These are phyloP conservation scores for Acleris laterana DNA, from an alignment of 2,888 invertebrate species.

Conservation along the genomic window DNA sequence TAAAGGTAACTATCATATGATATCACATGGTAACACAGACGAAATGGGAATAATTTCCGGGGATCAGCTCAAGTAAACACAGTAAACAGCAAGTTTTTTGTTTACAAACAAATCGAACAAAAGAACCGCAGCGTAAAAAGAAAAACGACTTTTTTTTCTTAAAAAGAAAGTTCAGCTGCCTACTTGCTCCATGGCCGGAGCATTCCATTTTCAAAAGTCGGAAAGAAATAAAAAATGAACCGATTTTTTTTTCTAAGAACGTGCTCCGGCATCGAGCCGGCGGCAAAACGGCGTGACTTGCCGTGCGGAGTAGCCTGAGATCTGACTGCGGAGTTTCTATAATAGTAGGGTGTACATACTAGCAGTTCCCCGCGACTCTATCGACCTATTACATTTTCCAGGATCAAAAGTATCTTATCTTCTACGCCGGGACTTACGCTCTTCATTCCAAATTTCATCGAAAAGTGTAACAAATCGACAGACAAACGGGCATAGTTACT, in stretches of 20 bases:
- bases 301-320: constrained; percentile 16
- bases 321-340: not conserved
- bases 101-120: not conserved
- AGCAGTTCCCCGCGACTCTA: too few species aligned
- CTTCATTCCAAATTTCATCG: too few species aligned
- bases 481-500: too few species aligned
- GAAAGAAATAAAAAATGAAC: constrained; percentile 29
- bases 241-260: constrained; percentile 34
- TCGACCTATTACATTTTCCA: too few species aligned
- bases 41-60: too few species aligned
- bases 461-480: too few species aligned
- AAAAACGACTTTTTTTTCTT: constrained; percentile 10
- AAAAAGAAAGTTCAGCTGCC: constrained; percentile 19
- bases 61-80: too few species aligned
- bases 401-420: too few species aligned
- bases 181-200: constrained; percentile 15
- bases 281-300: constrained; percentile 37
- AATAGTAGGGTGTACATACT: too few species aligned
- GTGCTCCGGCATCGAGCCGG: constrained; percentile 35
- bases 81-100: not conserved
- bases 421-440: too few species aligned
- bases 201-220: constrained; percentile 28
- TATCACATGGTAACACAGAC: too few species aligned
- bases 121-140: not conserved
- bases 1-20: too few species aligned